Evolutionary conservation across 2,797 vertebrate species (phyloP).

Genomic region (Sebastes steindachneri): DNA sequence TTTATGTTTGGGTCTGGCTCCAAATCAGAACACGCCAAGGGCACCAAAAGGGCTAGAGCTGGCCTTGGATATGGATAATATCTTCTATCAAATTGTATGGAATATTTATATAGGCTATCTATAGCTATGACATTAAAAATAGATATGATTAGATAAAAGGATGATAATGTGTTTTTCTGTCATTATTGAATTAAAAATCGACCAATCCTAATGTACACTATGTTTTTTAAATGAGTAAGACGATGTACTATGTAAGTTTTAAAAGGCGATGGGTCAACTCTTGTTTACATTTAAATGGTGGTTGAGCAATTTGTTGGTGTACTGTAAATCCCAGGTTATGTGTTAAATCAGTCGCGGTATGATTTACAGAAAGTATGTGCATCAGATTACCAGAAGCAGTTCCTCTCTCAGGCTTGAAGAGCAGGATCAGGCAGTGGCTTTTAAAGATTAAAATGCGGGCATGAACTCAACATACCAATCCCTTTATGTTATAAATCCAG

Average conservation of each 20-base stretch:
- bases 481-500: not conserved
- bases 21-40: too few relatives aligned
- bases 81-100: not conserved
- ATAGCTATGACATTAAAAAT: not conserved
- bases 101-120: not conserved
- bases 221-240: not conserved
- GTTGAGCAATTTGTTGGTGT: not conserved
- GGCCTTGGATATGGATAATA: not conserved
- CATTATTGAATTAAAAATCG: not conserved
- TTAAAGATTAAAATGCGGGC: not conserved
- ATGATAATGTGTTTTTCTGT: not conserved
- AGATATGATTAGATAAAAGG: not conserved
- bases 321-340: not conserved
- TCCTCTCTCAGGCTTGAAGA: not conserved
- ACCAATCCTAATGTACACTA: not conserved
- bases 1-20: too few relatives aligned
- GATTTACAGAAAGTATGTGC: not conserved
- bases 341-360: not conserved
- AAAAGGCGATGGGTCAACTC: not conserved
- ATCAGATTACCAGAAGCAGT: not conserved
- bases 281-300: not conserved
- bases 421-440: not conserved
- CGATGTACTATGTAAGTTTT: not conserved
- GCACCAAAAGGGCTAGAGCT: too few relatives aligned
- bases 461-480: not conserved